Evolutionary conservation across 1,140 invertebrate species (phyloP), one percentile per base, ranked within the genome.

Genomic region (Conopomorpha cramerella): DNA sequence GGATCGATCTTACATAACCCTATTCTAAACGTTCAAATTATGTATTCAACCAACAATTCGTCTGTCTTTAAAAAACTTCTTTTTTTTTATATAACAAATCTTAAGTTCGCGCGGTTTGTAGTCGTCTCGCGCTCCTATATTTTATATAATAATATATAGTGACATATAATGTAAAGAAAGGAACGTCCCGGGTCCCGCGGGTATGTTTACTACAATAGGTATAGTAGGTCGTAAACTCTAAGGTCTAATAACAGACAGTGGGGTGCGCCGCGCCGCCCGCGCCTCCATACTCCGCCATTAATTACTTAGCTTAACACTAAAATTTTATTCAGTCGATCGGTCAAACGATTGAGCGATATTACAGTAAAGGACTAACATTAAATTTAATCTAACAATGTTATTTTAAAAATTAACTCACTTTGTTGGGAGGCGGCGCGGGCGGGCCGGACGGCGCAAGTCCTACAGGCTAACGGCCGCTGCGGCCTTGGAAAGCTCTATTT

Each of bases 251-350:
- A 45, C 45, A 43, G 33, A 45, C 27, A 8, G 28, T 12, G 11
- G 35, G 40, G 29, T 23, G 35, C 43, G 47, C 28, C 51, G 48
- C 14, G 35, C 43, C 54, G 52, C 45, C 40, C 55, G 39, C 49
- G 39, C 6, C 25, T 31, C 35, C 36, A 26, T 46, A 46, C 41
- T 52, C 39, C 49, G 42, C 44, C 41, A 53, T 58, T 58, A 43
- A 63, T 67, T 62, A 71, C 66, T 71, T 72, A 76, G 68, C 67
- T 71, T 76, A 76, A 53, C 60, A 76, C 67, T 76, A 76, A 72
- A 72, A 71, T 76, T 76, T 72, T 76, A 76, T 71, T 76, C 71
- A 76, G 71, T 76, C 71, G 64, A 76, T 72, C 71, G 71, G 62
- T 72, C 71, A 72, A 74, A 68, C 56, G 61, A 70, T 76, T 72